Conservation (phyloP, 1,140 invertebrate species). For the Holotrichia oblita region DNA sequence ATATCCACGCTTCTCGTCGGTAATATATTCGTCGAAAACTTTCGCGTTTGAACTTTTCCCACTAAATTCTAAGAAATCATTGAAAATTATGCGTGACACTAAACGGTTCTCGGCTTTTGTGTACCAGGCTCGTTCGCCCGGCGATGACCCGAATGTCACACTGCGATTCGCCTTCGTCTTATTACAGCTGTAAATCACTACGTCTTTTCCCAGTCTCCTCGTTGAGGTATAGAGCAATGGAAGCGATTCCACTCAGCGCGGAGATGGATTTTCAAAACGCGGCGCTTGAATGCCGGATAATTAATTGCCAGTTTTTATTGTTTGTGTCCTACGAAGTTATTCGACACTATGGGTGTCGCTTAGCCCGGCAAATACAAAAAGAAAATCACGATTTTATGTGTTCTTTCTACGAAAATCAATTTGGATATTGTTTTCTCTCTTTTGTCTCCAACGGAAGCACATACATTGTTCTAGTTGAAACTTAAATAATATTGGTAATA, state of each 20-base stretch:
- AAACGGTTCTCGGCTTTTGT: neutral
- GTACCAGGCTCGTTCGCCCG: neutral
- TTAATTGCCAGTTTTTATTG: conserved; percentile 13
- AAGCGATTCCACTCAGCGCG: neutral
- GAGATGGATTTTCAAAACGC: conserved; percentile 1
- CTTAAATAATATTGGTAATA: too few relatives aligned
- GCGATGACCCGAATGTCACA: conserved; percentile 11
- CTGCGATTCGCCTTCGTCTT: conserved; percentile 10
- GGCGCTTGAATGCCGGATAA: neutral
- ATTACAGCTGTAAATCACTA: conserved; percentile 8
- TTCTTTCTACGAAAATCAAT: neutral
- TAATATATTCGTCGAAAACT: neutral
- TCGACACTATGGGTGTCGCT: neutral
- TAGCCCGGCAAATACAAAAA: neutral
- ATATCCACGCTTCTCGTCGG: neutral
- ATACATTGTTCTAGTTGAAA: too few relatives aligned
- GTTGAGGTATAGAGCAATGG: neutral
- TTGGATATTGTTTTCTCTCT: neutral
- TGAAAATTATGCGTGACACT: conserved; percentile 12
- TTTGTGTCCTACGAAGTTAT: neutral
- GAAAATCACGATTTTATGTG: neutral
- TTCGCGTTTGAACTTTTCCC: neutral
- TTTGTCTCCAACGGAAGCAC: too few relatives aligned
- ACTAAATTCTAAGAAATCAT: neutral
- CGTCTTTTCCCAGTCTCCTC: neutral